Conservation (phyloP, 2,797 vertebrate species). For the Argentina silus region DNA sequence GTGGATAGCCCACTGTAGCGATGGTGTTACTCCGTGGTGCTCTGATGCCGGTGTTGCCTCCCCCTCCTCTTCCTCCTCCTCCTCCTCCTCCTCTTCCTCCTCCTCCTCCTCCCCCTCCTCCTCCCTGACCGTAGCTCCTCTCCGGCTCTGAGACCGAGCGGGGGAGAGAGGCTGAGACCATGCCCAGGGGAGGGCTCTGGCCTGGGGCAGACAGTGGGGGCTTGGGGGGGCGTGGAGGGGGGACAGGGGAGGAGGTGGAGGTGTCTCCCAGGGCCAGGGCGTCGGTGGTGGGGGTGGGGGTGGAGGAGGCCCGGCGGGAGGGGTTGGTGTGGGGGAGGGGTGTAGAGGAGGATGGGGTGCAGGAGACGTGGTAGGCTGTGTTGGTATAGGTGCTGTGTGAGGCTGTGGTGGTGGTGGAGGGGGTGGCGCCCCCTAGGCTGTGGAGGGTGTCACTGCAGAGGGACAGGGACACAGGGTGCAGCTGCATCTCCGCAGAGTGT, state of each 20-base stretch:
- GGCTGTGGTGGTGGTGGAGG: background rate
- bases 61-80: slow-evolving; percentile 30
- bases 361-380: slow-evolving; percentile 1
- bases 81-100: slow-evolving; percentile 26
- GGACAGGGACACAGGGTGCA: background rate
- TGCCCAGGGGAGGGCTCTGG: background rate
- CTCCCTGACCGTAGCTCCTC: slow-evolving; percentile 36
- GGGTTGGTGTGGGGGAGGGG: background rate
- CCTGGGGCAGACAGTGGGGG: slow-evolving; percentile 26
- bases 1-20: background rate
- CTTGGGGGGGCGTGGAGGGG: slow-evolving; percentile 68
- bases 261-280: background rate
- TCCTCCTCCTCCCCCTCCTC: no score
- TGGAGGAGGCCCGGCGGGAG: background rate
- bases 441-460: background rate
- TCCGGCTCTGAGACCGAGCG: slow-evolving; percentile 34
- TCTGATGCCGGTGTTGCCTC: slow-evolving; percentile 28
- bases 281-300: background rate
- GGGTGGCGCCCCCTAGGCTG: background rate
- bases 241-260: slow-evolving; percentile 46
- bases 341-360: background rate
- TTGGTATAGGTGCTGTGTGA: slow-evolving; percentile 21
- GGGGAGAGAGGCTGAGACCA: slow-evolving; percentile 19
- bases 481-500: slow-evolving; percentile 31
- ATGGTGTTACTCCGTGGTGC: slow-evolving; percentile 8